phyloP scores from a whole-genome alignment of 2,888 invertebrate genomes.

The Lasiommata megera region DNA sequence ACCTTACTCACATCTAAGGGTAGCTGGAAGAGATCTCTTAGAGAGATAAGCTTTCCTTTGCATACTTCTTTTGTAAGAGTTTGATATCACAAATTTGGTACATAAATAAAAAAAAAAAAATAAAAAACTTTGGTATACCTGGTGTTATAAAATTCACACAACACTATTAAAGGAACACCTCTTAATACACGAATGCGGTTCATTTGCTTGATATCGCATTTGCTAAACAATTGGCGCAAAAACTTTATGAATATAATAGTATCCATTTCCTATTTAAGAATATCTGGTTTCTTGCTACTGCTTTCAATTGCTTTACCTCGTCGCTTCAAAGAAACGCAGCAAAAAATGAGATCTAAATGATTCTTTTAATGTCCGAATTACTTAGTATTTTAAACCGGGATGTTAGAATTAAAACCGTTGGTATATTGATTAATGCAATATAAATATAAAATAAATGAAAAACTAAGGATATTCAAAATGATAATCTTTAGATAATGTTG shows the following conservation, averaged over 20 bases:
- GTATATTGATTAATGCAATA: neutral
- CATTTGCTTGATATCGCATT: conserved; percentile 10
- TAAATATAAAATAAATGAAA: no score
- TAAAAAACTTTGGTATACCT: neutral
- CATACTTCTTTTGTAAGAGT: no score
- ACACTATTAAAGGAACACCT: conserved; percentile 9
- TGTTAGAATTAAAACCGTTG: neutral
- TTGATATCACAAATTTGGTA: no score
- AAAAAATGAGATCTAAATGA: neutral
- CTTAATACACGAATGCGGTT: neutral
- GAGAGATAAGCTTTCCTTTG: no score
- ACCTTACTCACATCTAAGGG: no score
- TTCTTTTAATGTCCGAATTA: neutral
- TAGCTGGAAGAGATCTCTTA: no score
- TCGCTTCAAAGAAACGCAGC: neutral
- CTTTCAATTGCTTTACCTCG: neutral
- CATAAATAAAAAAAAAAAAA: no score
- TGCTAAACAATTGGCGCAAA: conserved; percentile 7
- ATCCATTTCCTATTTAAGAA: conserved; percentile 20
- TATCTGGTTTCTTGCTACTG: conserved; percentile 22
- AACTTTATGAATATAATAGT: conserved; percentile 22
- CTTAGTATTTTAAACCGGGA: no score
- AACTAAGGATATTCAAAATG: no score
- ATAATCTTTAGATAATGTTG: no score
- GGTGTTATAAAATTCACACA: conserved; percentile 6